phyloP scores from a whole-genome alignment of 2,888 invertebrate species.

The Cephus spinipes region DNA sequence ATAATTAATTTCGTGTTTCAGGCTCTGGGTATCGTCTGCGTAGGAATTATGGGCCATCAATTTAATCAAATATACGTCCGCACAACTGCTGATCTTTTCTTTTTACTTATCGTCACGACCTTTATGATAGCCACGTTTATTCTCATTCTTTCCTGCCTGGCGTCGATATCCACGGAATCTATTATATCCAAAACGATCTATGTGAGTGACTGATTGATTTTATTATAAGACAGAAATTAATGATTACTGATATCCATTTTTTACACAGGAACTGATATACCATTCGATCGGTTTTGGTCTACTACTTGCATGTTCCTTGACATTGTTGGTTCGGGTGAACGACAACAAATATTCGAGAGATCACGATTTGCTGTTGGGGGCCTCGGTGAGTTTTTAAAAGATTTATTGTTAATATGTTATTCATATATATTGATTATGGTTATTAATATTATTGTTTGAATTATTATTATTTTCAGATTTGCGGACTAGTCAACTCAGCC shows the following conservation, averaged over 20 bases:
- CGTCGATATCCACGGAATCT: conserved; percentile 84
- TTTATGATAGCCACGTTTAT: conserved; percentile 86
- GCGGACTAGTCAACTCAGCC: conserved; percentile 79
- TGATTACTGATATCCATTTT: not conserved
- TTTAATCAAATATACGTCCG: conserved; percentile 56
- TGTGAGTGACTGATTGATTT: conserved; percentile 70
- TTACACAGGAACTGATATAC: conserved; percentile 83
- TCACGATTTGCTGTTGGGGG: conserved; percentile 78
- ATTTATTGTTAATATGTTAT: conserved; percentile 9
- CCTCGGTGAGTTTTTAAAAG: conserved; percentile 73
- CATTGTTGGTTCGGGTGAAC: conserved; percentile 76
- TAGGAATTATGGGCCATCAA: conserved; percentile 78
- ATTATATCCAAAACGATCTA: conserved; percentile 85
- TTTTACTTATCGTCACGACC: conserved; percentile 79
- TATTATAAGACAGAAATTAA: not conserved
- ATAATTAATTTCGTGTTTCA: conserved; percentile 64
- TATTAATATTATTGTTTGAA: not conserved
- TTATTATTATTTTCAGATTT: conserved; percentile 69
- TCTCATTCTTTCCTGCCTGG: conserved; percentile 78
- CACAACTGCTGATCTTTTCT: conserved; percentile 75
- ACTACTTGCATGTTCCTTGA: conserved; percentile 77
- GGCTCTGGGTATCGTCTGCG: conserved; percentile 81
- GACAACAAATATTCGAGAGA: conserved; percentile 54
- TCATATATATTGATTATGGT: not conserved
- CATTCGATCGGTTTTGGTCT: conserved; percentile 81